Evolutionary conservation across 2,113 vertebrate species (phyloP).

Genomic region (Columbina picui): DNA sequence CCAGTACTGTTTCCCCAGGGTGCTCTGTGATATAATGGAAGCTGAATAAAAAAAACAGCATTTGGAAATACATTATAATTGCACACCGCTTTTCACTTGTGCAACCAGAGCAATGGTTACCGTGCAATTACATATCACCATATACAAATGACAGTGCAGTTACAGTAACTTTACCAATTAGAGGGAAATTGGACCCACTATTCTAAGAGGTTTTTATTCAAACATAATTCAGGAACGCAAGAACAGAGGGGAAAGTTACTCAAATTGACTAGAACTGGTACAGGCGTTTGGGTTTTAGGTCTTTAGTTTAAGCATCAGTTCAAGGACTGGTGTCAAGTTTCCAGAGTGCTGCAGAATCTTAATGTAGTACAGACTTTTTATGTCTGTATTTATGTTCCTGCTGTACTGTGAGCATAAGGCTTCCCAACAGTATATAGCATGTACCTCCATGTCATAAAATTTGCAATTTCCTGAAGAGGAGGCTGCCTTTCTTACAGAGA

Average conservation of each 20-base stretch:
- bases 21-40: background rate
- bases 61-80: constrained; percentile 70
- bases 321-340: constrained; percentile 57
- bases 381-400: constrained; percentile 14
- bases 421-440: background rate
- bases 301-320: constrained; percentile 26
- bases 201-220: constrained; percentile 58
- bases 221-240: background rate
- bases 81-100: constrained; percentile 31
- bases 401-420: background rate
- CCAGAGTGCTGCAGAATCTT: constrained; percentile 43
- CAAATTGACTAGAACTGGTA: background rate
- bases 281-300: background rate
- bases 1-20: background rate
- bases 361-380: constrained; percentile 47
- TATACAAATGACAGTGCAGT: constrained; percentile 77
- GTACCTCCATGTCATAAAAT: constrained; percentile 23
- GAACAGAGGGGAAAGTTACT: background rate
- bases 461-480: constrained; percentile 57
- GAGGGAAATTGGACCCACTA: constrained; percentile 69
- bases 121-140: constrained; percentile 74
- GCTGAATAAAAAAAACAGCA: background rate
- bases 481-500: constrained; percentile 1
- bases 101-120: constrained; percentile 62
- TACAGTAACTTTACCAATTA: constrained; percentile 79